phyloP scores from a whole-genome alignment of 2,797 vertebrate species.

The Selene dorsalis region DNA sequence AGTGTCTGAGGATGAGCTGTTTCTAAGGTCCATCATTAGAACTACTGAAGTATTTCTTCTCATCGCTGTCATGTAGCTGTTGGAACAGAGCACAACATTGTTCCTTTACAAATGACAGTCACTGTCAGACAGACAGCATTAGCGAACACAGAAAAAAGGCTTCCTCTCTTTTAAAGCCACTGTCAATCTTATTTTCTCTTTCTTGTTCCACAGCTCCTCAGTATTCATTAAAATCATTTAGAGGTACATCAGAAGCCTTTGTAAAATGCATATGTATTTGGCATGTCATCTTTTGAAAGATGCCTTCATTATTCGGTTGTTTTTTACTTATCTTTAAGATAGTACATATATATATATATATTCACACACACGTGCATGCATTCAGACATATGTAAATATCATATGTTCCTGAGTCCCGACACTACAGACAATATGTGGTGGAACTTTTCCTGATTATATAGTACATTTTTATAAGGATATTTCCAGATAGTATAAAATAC shows the following conservation, averaged over 20 bases:
- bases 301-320: constrained; percentile 77
- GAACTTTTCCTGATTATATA: constrained; percentile 53
- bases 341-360: constrained; percentile 25
- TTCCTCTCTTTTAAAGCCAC: constrained; percentile 81
- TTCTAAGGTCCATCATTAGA: constrained; percentile 82
- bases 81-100: constrained; percentile 79
- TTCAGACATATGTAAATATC: constrained; percentile 69
- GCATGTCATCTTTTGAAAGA: constrained; percentile 81
- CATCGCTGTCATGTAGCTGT: constrained; percentile 79
- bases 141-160: constrained; percentile 76
- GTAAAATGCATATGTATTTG: constrained; percentile 81
- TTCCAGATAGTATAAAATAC: constrained; percentile 28
- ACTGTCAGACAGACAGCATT: constrained; percentile 82
- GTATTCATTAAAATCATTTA: constrained; percentile 86
- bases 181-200: constrained; percentile 83
- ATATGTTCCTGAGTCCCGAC: constrained; percentile 50
- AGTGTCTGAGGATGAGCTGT: constrained; percentile 69
- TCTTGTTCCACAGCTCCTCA: constrained; percentile 78
- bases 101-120: constrained; percentile 85
- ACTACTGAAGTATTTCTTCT: constrained; percentile 81
- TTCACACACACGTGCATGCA: constrained; percentile 39
- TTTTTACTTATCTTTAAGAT: constrained; percentile 65
- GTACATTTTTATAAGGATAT: constrained; percentile 35
- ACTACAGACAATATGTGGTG: constrained; percentile 15
- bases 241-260: constrained; percentile 81